Base-by-base conservation (phyloP, 2,797 vertebrate genomes). In the Vultur gryphus region DNA sequence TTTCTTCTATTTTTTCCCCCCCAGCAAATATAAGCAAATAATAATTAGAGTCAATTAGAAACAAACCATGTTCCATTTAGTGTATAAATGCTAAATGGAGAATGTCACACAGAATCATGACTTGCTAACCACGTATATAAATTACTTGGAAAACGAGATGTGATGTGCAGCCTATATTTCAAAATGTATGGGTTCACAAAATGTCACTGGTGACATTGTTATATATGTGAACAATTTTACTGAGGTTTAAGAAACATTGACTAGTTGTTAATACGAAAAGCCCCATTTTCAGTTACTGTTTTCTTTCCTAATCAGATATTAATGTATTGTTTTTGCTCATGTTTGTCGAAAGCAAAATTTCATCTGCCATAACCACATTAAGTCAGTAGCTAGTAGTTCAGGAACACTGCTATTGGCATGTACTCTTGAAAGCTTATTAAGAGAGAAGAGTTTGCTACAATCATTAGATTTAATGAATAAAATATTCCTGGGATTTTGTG, bases 401-500 rank as follows among this genome's bases (percentile, higher is more conserved):
- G 67, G 61, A 91, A 71, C 80, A 81, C 67, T 91, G 52, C 70
- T 84, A 35, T 93, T 94, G 90, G 88, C 92, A 77, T 62, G 37
- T 65, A 41, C 31, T 89, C 59, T 80, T 80, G 54, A 87, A 87
- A 93, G 57, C 52, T 83, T 80, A 80, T 54, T 59, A 59, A 92
- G 55, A 76, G 35, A 82, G 61, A 81, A 84, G 37, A 77, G 24
- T 65, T 84, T 78, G 66, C 23, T 90, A 35, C 55, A 88, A 84
- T 88, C n/a, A 66, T 76, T 88, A 35, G 55, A 51, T 76, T 83
- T 83, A 96, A 96, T 76, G 41, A 94, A 90, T 51, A 94, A 84
- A 90, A 94, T 73, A 71, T 95, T 95, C 65, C 54, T 72, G 88
- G 81, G 81, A 58, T 87, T 92, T 94, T 92, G 13, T 85, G 69